Conservation (phyloP, 1,140 invertebrate species). For the Harpegnathos saltator region DNA sequence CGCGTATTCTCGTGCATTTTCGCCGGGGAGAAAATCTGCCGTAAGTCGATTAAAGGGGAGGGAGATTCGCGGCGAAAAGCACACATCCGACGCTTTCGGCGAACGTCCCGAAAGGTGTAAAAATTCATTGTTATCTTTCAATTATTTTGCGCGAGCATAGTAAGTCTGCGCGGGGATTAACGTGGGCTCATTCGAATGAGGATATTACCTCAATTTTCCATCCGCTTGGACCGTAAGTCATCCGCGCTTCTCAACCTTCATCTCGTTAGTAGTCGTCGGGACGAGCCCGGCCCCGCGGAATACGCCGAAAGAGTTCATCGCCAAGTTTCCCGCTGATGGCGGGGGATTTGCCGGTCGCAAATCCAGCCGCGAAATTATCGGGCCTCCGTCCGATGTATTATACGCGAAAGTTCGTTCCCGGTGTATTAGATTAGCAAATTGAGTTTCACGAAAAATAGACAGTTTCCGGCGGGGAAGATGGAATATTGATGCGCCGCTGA, state of each 20-base stretch:
- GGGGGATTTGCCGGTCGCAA: constrained; percentile 5
- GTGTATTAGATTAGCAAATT: background rate
- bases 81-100: background rate
- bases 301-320: constrained; percentile 9
- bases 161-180: constrained; percentile 39
- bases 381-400: constrained; percentile 1
- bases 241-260: constrained; percentile 3
- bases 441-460: background rate
- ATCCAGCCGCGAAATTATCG: constrained; percentile 8
- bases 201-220: constrained; percentile 54
- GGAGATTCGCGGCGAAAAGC: constrained; percentile 6
- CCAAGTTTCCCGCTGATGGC: constrained; percentile 20
- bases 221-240: constrained; percentile 41
- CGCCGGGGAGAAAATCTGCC: background rate
- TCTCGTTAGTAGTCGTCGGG: constrained; percentile 33
- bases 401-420: background rate
- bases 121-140: constrained; percentile 56
- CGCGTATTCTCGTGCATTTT: background rate
- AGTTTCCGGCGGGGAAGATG: background rate
- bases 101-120: background rate
- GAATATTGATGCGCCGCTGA: background rate
- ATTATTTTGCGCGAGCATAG: constrained; percentile 24
- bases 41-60: constrained; percentile 33
- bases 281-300: constrained; percentile 7
- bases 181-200: constrained; percentile 25